phyloP scores from a whole-genome alignment of 2,113 vertebrate species.

The Pandion haliaetus region DNA sequence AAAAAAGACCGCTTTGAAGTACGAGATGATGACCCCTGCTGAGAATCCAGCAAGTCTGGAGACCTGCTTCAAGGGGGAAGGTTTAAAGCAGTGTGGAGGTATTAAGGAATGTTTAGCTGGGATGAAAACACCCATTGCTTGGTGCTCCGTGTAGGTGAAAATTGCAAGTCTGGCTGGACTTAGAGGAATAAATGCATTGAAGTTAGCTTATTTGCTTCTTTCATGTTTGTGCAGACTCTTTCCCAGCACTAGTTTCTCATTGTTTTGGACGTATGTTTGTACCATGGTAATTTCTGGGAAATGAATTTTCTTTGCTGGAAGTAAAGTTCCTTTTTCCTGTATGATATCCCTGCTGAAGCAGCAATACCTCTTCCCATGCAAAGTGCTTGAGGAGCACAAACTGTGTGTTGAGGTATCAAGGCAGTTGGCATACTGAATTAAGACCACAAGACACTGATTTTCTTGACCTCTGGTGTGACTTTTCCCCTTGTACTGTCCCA shows the following conservation, averaged over 20 bases:
- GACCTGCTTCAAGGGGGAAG: background rate
- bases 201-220: background rate
- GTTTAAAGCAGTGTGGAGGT: background rate
- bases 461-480: background rate
- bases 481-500: background rate
- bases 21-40: background rate
- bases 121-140: accelerated
- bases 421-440: background rate
- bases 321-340: background rate
- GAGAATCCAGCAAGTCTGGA: background rate
- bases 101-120: background rate
- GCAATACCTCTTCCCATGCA: background rate
- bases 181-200: background rate
- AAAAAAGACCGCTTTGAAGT: background rate
- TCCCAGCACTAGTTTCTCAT: background rate
- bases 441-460: background rate
- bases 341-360: too few relatives aligned
- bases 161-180: background rate
- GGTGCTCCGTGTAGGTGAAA: background rate
- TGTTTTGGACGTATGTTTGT: background rate
- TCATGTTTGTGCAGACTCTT: background rate
- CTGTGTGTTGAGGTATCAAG: background rate
- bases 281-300: background rate
- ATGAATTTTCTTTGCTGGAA: background rate
- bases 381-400: background rate